Conservation (phyloP, 2,888 invertebrate species). For the Watsonalla binaria region DNA sequence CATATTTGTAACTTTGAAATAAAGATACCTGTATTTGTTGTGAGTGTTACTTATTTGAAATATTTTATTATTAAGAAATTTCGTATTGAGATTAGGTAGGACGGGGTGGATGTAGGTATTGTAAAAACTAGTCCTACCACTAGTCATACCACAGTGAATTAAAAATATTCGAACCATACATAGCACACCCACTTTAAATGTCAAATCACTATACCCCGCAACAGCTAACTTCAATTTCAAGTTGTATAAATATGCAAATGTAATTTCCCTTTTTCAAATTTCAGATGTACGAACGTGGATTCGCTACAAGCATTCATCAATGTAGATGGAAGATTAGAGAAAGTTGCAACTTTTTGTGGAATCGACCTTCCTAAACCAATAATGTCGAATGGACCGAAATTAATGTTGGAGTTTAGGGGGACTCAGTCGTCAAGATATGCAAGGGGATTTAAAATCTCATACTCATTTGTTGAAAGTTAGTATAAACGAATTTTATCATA, state of each 20-base stretch:
- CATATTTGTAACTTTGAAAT: too few relatives aligned
- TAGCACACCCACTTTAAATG: too few relatives aligned
- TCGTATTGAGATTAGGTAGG: too few relatives aligned
- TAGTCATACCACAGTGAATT: too few relatives aligned
- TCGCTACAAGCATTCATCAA: conserved; percentile 89
- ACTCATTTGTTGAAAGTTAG: conserved; percentile 94
- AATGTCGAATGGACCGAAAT: conserved; percentile 94
- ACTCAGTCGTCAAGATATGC: conserved; percentile 86
- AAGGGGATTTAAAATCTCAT: conserved; percentile 92
- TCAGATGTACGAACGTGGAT: conserved; percentile 88
- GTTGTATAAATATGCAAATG: conserved; percentile 23
- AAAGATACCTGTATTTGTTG: too few relatives aligned
- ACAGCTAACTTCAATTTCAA: background rate
- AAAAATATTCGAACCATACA: too few relatives aligned
- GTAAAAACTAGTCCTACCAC: too few relatives aligned
- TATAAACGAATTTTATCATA: conserved; percentile 21
- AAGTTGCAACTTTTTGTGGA: conserved; percentile 93
- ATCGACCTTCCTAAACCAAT: conserved; percentile 89
- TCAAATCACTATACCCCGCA: too few relatives aligned
- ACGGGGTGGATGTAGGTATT: too few relatives aligned
- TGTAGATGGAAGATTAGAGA: conserved; percentile 89
- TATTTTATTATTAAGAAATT: too few relatives aligned
- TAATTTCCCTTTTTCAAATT: conserved; percentile 36
- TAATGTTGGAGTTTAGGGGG: conserved; percentile 92
- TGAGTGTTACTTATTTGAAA: too few relatives aligned